These are phyloP conservation scores for Gyps fulvus DNA, from an alignment of 2,113 vertebrate species.

Conservation along the genomic window DNA sequence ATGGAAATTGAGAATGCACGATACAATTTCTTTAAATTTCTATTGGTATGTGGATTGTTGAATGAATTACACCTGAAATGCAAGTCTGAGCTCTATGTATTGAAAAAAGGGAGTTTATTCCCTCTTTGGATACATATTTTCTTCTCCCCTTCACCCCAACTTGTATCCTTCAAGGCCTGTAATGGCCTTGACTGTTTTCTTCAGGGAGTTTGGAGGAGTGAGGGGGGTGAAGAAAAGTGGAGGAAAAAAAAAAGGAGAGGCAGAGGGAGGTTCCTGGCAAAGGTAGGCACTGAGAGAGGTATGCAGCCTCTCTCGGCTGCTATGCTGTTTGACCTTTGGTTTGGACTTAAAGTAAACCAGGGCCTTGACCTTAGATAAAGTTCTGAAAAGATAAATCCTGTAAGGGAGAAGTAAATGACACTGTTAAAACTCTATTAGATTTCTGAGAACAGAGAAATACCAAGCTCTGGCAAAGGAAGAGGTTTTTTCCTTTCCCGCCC, in stretches of 20 bases:
- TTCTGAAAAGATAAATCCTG: background rate
- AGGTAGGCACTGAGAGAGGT: background rate
- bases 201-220: background rate
- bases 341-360: background rate
- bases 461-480: background rate
- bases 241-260: background rate
- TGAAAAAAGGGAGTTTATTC: background rate
- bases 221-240: rapidly evolving
- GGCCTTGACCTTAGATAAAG: background rate
- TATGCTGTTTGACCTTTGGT: background rate
- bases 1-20: background rate
- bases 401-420: background rate
- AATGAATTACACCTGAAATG: background rate
- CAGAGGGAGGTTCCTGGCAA: background rate
- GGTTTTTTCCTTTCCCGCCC: background rate
- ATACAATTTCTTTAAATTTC: background rate
- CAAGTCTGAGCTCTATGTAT: background rate
- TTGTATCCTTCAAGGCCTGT: background rate
- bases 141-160: background rate
- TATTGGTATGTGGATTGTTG: background rate
- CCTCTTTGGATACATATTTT: background rate
- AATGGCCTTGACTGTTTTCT: background rate
- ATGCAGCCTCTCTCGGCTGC: background rate
- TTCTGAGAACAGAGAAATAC: background rate
- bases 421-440: background rate